phyloP scores from a whole-genome alignment of 2,113 vertebrate genomes.

The Sminthopsis crassicaudata region DNA sequence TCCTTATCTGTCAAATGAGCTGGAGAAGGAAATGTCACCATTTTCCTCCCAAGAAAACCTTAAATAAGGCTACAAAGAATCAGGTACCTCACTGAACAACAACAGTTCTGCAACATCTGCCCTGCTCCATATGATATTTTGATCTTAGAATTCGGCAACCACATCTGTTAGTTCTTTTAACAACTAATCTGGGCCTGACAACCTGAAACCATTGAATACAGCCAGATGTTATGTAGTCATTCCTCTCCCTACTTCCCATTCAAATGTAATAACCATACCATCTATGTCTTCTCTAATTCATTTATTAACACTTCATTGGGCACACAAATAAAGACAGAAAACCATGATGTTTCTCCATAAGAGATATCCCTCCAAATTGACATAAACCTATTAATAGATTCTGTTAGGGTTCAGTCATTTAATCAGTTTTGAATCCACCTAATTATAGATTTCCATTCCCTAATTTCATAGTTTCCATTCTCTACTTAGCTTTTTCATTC shows the following conservation, averaged over 20 bases:
- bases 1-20: too few relatives aligned
- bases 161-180: not conserved
- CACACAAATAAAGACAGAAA: not conserved
- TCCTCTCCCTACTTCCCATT: not conserved
- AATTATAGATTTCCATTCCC: not conserved
- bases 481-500: not conserved
- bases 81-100: not conserved
- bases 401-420: not conserved
- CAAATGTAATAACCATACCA: not conserved
- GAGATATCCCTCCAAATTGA: not conserved
- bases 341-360: not conserved
- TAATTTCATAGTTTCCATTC: not conserved
- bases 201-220: not conserved
- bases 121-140: not conserved
- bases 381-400: not conserved
- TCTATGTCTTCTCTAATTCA: not conserved
- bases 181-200: not conserved
- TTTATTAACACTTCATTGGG: not conserved
- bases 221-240: not conserved
- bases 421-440: not conserved
- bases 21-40: too few relatives aligned
- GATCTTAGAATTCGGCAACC: not conserved
- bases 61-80: not conserved
- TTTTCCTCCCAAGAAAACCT: not conserved
- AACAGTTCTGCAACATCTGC: not conserved